Evolutionary conservation across 2,888 invertebrate species (phyloP).

Genomic region (Harmothoe impar): DNA sequence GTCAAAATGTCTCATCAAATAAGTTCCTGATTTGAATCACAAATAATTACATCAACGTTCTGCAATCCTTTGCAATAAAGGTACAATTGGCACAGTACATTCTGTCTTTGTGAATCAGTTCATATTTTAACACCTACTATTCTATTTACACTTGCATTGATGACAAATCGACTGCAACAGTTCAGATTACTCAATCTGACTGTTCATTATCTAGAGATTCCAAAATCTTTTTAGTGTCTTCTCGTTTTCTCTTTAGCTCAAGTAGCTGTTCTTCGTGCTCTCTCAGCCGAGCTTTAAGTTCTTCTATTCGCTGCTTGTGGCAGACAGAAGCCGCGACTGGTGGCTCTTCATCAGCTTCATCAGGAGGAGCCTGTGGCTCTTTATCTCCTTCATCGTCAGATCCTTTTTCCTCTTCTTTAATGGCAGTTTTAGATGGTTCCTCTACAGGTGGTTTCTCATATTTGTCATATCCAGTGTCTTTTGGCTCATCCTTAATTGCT

Average conservation of each 20-base stretch:
- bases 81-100: background rate
- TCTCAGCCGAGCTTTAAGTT: conserved; percentile 45
- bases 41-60: too few species aligned
- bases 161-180: background rate
- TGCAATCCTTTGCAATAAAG: too few species aligned
- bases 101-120: background rate
- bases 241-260: conserved; percentile 2
- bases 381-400: background rate
- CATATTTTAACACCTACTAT: background rate
- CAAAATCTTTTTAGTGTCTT: conserved; percentile 50
- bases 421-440: background rate
- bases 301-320: conserved; percentile 45
- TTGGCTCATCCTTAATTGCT: conserved; percentile 27
- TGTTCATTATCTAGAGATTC: conserved; percentile 45
- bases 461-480: conserved; percentile 27
- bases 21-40: background rate
- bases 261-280: conserved; percentile 46
- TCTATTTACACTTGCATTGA: background rate
- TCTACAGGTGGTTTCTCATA: conserved; percentile 25
- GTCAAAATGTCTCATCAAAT: background rate
- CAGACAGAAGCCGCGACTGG: conserved; percentile 23
- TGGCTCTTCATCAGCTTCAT: background rate
- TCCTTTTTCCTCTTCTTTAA: conserved; percentile 30
- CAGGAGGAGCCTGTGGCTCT: background rate
- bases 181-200: background rate